phyloP scores from a whole-genome alignment of 2,113 vertebrate species.

The Chrysochloris asiatica region DNA sequence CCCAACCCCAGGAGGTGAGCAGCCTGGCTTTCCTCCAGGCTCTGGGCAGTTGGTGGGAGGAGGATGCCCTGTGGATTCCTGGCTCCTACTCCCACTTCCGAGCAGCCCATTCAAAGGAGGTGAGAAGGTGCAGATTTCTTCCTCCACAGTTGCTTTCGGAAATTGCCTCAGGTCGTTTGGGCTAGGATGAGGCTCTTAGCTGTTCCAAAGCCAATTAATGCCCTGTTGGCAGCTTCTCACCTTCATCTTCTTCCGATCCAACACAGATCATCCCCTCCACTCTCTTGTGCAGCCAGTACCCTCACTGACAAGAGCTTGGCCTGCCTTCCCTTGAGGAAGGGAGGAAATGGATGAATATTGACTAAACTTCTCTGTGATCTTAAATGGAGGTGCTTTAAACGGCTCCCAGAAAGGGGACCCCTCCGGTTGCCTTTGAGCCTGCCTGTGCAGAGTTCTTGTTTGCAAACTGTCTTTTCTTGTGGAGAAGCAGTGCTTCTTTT shows the following conservation, averaged over 20 bases:
- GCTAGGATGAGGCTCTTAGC: background rate
- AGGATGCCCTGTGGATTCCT: slow-evolving; percentile 41
- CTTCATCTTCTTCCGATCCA: background rate
- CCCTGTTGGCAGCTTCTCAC: background rate
- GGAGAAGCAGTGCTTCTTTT: background rate
- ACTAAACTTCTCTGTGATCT: slow-evolving; percentile 57
- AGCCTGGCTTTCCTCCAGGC: background rate
- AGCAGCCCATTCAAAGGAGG: slow-evolving; percentile 38
- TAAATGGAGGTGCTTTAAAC: slow-evolving; percentile 52
- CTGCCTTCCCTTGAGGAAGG: slow-evolving; percentile 48
- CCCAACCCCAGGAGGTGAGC: background rate
- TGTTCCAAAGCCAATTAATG: slow-evolving; percentile 32
- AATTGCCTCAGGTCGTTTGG: background rate
- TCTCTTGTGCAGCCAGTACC: background rate
- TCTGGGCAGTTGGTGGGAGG: background rate
- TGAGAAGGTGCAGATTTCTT: slow-evolving; percentile 5
- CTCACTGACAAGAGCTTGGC: background rate
- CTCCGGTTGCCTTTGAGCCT: slow-evolving; percentile 25
- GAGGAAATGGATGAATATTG: slow-evolving; percentile 42
- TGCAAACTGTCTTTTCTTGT: slow-evolving; percentile 59
- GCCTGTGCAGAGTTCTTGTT: slow-evolving; percentile 38
- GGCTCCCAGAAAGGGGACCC: background rate
- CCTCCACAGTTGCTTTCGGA: slow-evolving; percentile 8
- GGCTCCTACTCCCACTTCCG: background rate
- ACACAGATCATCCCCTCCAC: background rate